These are phyloP conservation scores for Himantopus leucocephalus DNA, from an alignment of 2,113 vertebrate genomes.

Conservation along the genomic window DNA sequence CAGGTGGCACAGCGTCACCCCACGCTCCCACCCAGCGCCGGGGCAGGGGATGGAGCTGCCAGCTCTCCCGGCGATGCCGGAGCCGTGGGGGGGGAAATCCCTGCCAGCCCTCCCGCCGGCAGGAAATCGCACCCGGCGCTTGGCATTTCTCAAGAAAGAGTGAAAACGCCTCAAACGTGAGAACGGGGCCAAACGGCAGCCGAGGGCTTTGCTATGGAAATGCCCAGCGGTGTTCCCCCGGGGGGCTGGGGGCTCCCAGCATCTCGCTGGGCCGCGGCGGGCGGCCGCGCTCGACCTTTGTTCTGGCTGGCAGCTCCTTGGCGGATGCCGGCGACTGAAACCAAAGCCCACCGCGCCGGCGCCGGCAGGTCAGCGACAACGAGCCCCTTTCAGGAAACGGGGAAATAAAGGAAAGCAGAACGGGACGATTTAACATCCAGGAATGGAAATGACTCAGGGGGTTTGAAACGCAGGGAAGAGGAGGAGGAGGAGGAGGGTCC, in stretches of 20 bases:
- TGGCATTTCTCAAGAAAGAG: background rate
- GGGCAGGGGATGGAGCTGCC: background rate
- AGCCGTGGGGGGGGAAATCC: background rate
- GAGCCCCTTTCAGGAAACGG: background rate
- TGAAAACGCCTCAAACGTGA: background rate
- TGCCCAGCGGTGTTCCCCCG: fast-evolving
- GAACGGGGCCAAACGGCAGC: fast-evolving
- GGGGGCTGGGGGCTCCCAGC: background rate
- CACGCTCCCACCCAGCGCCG: fast-evolving
- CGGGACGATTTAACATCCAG: slow-evolving; percentile 35
- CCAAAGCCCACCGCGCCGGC: background rate
- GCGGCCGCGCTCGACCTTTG: background rate
- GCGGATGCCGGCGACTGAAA: background rate
- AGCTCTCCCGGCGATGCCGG: fast-evolving
- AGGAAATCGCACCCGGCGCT: background rate
- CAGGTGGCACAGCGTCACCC: fast-evolving
- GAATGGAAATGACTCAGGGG: slow-evolving; percentile 27
- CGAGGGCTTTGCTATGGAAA: slow-evolving; percentile 41
- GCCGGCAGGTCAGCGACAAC: background rate
- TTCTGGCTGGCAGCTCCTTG: background rate
- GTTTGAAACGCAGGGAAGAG: background rate
- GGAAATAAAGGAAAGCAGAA: background rate
- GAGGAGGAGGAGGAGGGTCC: background rate
- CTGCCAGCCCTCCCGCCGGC: background rate
- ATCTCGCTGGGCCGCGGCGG: fast-evolving